These are phyloP conservation scores for Cathartes aura DNA, from an alignment of 2,113 vertebrate genomes.

Conservation along the genomic window DNA sequence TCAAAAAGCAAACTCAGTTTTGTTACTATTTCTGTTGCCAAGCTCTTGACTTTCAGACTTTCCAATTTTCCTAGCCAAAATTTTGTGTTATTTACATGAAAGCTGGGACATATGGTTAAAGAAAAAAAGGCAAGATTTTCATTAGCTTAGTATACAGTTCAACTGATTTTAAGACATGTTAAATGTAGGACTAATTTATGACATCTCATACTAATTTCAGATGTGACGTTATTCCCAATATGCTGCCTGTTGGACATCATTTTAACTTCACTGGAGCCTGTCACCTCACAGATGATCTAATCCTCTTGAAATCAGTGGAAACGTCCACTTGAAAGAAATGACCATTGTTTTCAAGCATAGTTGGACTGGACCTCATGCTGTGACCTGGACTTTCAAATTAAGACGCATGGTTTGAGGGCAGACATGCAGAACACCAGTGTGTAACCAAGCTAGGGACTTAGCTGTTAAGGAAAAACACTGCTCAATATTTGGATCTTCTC, in stretches of 20 bases:
- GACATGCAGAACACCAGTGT: background rate
- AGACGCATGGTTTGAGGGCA: background rate
- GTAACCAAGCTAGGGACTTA: background rate
- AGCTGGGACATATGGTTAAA: background rate
- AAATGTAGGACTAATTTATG: background rate
- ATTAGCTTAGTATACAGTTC: background rate
- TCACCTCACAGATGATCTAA: constrained; percentile 8
- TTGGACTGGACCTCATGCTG: background rate
- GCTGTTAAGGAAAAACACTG: background rate
- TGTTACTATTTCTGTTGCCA: background rate
- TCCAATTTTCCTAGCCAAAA: background rate
- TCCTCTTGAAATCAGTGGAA: background rate
- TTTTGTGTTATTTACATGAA: background rate
- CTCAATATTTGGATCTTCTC: background rate
- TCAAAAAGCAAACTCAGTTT: background rate
- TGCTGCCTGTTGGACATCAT: background rate
- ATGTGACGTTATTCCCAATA: background rate
- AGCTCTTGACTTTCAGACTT: background rate
- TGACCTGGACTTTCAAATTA: background rate
- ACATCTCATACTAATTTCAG: background rate
- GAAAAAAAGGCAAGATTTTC: background rate
- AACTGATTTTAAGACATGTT: background rate
- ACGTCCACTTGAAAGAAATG: background rate
- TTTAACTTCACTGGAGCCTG: background rate
- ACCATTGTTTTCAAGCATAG: background rate